Percentiles rank a stretch among this genome's conserved stretches.
phyloP scores from a whole-genome alignment of 2,797 vertebrate genomes.

The Arremon brunneinucha region DNA sequence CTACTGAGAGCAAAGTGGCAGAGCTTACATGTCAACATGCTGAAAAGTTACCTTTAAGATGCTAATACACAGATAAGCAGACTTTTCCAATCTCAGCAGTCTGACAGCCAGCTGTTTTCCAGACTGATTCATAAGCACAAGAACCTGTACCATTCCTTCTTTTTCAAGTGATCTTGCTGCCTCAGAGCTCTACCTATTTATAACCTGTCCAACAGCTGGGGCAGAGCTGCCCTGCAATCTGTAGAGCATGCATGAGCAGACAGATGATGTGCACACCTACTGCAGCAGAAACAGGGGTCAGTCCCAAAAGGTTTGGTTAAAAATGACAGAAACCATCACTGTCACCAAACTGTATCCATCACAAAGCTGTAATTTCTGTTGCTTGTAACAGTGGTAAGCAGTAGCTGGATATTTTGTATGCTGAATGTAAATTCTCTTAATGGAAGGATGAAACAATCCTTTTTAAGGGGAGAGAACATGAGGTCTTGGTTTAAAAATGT shows the following conservation, averaged over 20 bases:
- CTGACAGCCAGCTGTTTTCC: not conserved
- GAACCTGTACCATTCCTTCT: not conserved
- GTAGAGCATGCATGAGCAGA: not conserved
- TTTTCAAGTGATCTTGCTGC: not conserved
- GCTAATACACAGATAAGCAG: not conserved
- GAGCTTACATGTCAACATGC: not conserved
- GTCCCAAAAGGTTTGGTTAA: not conserved
- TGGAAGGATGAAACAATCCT: not conserved
- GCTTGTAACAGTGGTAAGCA: not conserved
- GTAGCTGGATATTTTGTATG: not conserved
- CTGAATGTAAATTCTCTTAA: not conserved
- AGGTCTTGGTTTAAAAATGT: not conserved
- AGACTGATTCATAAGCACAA: not conserved
- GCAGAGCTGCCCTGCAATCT: not conserved
- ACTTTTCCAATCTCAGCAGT: not conserved
- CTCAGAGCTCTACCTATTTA: slow-evolving; percentile 14
- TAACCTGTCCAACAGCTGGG: not conserved
- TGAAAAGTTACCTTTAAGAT: not conserved
- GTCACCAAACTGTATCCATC: not conserved
- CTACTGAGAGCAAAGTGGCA: not conserved
- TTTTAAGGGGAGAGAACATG: not conserved
- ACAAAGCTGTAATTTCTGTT: not conserved
- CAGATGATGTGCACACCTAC: not conserved
- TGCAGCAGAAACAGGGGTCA: not conserved
- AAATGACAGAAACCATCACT: not conserved